Conservation (phyloP, 1,140 invertebrate genomes). For the Leptopilina boulardi region DNA sequence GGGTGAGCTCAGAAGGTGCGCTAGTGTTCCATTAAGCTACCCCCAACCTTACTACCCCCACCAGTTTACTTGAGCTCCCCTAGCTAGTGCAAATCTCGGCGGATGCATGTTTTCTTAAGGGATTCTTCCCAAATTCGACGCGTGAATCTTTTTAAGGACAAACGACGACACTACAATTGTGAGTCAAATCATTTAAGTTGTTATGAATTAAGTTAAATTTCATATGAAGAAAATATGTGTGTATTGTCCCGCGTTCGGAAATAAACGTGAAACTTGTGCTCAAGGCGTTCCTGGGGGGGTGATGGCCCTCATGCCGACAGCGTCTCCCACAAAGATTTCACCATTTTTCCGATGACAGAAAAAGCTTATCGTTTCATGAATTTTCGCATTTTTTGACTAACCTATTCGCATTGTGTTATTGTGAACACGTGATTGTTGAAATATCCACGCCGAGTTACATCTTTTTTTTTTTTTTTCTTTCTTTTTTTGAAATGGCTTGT, state of each 20-base stretch:
- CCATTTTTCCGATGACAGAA: slow-evolving; percentile 57
- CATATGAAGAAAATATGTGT: background rate
- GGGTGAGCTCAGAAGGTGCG: slow-evolving; percentile 49
- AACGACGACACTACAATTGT: slow-evolving; percentile 47
- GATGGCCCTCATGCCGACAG: slow-evolving; percentile 66
- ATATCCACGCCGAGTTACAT: slow-evolving; percentile 46
- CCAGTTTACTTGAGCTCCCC: slow-evolving; percentile 64
- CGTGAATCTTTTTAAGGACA: slow-evolving; percentile 59
- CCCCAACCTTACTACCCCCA: slow-evolving; percentile 65
- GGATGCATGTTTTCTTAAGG: slow-evolving; percentile 74
- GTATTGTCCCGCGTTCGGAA: slow-evolving; percentile 43
- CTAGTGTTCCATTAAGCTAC: slow-evolving; percentile 62
- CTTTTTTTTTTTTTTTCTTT: background rate
- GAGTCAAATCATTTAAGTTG: slow-evolving; percentile 56
- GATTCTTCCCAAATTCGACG: slow-evolving; percentile 69
- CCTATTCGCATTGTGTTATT: slow-evolving; percentile 53
- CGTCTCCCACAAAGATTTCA: slow-evolving; percentile 66
- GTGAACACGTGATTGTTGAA: slow-evolving; percentile 59
- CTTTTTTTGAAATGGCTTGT: slow-evolving; percentile 13
- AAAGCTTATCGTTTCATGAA: slow-evolving; percentile 36
- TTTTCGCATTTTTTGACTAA: slow-evolving; percentile 50
- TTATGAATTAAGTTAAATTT: slow-evolving; percentile 25
- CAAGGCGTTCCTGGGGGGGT: slow-evolving; percentile 67
- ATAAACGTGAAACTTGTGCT: slow-evolving; percentile 63
- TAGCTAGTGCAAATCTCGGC: slow-evolving; percentile 73